phyloP scores from a whole-genome alignment of 2,797 vertebrate genomes.

The Cheirogaleus major region DNA sequence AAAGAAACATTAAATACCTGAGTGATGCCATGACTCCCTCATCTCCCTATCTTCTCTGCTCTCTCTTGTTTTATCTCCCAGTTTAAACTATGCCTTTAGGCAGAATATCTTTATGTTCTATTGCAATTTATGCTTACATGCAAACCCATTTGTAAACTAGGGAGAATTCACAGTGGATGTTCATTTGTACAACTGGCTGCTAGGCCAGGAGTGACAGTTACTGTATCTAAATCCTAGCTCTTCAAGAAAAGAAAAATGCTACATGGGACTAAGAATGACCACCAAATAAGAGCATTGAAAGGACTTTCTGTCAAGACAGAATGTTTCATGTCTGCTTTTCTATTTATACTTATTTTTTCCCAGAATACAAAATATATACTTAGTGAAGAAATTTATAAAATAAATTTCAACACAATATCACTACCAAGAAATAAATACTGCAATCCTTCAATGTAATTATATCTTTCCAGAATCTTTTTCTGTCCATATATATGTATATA shows the following conservation, averaged over 20 bases:
- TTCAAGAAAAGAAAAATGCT: neutral
- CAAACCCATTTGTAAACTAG: neutral
- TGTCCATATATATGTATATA: neutral
- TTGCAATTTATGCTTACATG: neutral
- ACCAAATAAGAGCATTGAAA: neutral
- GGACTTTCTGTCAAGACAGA: neutral
- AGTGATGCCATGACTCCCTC: neutral
- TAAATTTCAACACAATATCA: neutral
- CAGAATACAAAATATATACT: neutral
- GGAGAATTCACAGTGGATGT: neutral
- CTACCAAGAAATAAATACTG: neutral
- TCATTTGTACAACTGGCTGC: neutral
- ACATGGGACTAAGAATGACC: neutral
- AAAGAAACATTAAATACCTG: neutral
- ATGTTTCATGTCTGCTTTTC: neutral
- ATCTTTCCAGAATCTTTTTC: neutral
- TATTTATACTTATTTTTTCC: neutral
- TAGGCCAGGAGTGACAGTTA: neutral
- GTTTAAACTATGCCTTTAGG: neutral
- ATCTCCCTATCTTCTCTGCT: neutral
- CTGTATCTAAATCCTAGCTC: neutral
- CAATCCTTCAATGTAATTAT: neutral
- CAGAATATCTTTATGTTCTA: neutral
- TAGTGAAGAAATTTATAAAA: neutral
- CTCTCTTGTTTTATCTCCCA: neutral